These are phyloP conservation scores for Aplodontia rufa DNA, from an alignment of 2,113 vertebrate species.

Conservation along the genomic window DNA sequence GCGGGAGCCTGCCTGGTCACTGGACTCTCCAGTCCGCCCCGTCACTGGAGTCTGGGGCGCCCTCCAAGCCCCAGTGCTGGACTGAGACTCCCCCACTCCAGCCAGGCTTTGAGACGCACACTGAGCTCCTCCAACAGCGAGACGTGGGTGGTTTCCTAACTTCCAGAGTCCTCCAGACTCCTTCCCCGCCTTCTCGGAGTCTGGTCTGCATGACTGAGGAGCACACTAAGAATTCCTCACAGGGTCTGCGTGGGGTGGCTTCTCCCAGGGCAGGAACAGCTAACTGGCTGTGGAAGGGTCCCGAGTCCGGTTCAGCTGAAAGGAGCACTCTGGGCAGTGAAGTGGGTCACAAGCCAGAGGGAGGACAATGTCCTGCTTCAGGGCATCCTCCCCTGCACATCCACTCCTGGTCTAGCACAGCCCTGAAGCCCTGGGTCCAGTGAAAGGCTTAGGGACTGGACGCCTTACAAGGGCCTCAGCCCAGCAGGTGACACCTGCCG, in stretches of 20 bases:
- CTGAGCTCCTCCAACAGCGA: not conserved
- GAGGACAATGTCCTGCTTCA: fast-evolving
- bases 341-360: no score
- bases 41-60: not conserved
- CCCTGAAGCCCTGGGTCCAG: not conserved
- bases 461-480: fast-evolving
- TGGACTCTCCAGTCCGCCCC: not conserved
- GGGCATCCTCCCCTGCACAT: no score
- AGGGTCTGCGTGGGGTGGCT: not conserved
- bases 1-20: not conserved
- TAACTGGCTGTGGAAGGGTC: not conserved
- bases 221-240: not conserved
- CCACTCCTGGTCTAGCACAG: not conserved
- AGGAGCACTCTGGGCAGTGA: not conserved
- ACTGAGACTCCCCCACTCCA: no score
- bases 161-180: not conserved
- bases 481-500: not conserved
- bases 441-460: not conserved
- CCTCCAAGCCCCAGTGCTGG: not conserved
- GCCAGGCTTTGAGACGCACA: not conserved
- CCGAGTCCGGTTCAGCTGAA: not conserved
- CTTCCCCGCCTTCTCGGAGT: not conserved
- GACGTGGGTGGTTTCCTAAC: no score
- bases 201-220: not conserved
- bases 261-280: not conserved